Evolutionary conservation across 2,797 vertebrate genomes (phyloP), one percentile per base, ranked within the genome.

Genomic region (Gallinago nigripennis): DNA sequence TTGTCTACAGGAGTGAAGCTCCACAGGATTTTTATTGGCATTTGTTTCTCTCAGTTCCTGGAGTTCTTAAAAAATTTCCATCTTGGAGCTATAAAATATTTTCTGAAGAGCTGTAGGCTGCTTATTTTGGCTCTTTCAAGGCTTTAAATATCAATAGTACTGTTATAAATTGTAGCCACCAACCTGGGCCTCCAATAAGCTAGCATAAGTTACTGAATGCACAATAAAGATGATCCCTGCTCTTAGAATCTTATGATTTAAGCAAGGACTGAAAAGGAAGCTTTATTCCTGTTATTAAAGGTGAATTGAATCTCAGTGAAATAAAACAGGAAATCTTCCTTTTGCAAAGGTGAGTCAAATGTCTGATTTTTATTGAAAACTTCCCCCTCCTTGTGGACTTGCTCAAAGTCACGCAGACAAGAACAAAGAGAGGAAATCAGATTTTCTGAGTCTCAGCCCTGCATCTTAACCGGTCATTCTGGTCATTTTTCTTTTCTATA

Each of bases 71-170:
- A 79, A 61, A 76, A 23, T 1, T 4, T 84, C 60, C 17, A 56
- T 64, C 50, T 58, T 78, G 57, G 33, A 75, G 33, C 30, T 76
- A 25, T 53, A 50, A 50, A 88, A 65, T 80, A 91, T 57, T 80
- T 93, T 81, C 65, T 92, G 68, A 93, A 89, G 37, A 81, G 57
- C 33, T 64, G 21, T 12, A 50, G 48, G 31, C 31, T 91, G 57
- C 41, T 93, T 96, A 43, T 89, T 95, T 94, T 94, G 73, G 65
- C 60, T 85, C 28, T 90, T 75, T 28, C 50, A 71, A 68, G 30
- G 28, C 30, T 92, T 89, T 82, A 80, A 87, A 43, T 87, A 70
- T 83, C 43, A 50, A 51, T 58, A 80, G 12, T 50, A 85, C 27
- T 78, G 9, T 84, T 87, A 91, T 43, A 73, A 92, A 84, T 85